These are phyloP conservation scores for Brachymystax lenok DNA, from an alignment of 2,797 vertebrate genomes.

Conservation along the genomic window DNA sequence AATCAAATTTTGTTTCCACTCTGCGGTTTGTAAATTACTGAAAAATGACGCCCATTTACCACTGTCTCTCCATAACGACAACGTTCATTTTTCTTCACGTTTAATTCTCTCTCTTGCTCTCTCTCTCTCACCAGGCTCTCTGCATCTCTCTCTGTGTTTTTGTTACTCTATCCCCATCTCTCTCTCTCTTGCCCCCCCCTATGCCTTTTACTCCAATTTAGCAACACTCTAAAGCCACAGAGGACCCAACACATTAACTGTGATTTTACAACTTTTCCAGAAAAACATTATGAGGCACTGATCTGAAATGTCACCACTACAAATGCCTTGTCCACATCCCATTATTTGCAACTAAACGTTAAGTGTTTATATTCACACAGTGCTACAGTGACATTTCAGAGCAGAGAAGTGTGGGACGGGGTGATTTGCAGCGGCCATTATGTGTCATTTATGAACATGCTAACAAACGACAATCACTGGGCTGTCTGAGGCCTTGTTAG, in stretches of 20 bases:
- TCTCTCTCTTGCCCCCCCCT: too few relatives aligned
- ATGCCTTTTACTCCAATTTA: conserved; percentile 55
- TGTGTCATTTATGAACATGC: conserved; percentile 57
- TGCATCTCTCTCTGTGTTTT: conserved; percentile 33
- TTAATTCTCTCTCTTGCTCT: conserved; percentile 61
- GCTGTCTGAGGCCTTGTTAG: conserved; percentile 21
- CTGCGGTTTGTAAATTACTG: conserved; percentile 69
- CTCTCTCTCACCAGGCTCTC: conserved; percentile 15
- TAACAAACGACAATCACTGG: conserved; percentile 56
- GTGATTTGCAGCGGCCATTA: conserved; percentile 52
- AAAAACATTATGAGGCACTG: conserved; percentile 70
- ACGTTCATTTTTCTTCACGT: conserved; percentile 63
- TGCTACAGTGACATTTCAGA: conserved; percentile 72
- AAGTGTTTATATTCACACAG: conserved; percentile 70
- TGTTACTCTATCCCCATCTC: conserved; percentile 39
- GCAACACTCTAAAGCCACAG: conserved; percentile 51
- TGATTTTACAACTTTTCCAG: conserved; percentile 65
- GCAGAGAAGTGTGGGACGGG: conserved; percentile 35
- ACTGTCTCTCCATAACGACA: conserved; percentile 74
- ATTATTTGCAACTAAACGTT: conserved; percentile 72
- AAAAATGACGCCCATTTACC: conserved; percentile 81
- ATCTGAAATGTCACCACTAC: conserved; percentile 79
- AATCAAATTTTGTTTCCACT: conserved; percentile 87
- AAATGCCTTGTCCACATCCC: conserved; percentile 71
- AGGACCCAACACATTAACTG: conserved; percentile 67